Evolutionary conservation across 2,113 vertebrate genomes (phyloP).

Genomic region (Aix galericulata): DNA sequence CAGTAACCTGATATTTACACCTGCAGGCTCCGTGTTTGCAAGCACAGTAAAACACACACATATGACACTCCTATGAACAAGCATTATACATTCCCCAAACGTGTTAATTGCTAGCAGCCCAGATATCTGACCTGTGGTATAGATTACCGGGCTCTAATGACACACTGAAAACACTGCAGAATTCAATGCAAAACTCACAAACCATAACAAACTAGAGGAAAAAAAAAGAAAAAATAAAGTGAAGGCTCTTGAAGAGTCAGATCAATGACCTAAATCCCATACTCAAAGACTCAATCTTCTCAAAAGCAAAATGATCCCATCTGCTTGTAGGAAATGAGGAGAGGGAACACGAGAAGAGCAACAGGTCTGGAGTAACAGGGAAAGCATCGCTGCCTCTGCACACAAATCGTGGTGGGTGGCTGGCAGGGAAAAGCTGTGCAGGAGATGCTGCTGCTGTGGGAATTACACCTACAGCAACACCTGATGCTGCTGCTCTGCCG

Average conservation of each 20-base stretch:
- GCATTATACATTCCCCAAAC: accelerated
- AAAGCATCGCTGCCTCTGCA: background rate
- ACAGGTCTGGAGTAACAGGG: background rate
- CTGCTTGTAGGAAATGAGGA: background rate
- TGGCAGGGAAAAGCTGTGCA: accelerated
- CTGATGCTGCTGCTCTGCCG: background rate
- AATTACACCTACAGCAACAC: background rate
- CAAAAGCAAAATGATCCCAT: background rate
- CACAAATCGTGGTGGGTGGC: background rate
- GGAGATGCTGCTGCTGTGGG: background rate
- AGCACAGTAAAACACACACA: background rate
- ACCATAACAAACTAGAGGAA: background rate
- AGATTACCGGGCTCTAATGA: background rate
- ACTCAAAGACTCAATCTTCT: background rate
- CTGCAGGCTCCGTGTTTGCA: background rate
- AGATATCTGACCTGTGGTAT: background rate
- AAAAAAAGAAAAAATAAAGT: background rate
- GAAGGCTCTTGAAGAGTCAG: background rate
- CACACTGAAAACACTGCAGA: background rate
- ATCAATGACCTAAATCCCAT: background rate
- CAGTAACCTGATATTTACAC: conserved; percentile 8
- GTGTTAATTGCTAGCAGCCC: background rate
- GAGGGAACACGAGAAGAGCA: background rate
- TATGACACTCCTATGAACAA: background rate
- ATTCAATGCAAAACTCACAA: background rate